phyloP scores from a whole-genome alignment of 2,888 invertebrate species.

The Epinotia demarniana region DNA sequence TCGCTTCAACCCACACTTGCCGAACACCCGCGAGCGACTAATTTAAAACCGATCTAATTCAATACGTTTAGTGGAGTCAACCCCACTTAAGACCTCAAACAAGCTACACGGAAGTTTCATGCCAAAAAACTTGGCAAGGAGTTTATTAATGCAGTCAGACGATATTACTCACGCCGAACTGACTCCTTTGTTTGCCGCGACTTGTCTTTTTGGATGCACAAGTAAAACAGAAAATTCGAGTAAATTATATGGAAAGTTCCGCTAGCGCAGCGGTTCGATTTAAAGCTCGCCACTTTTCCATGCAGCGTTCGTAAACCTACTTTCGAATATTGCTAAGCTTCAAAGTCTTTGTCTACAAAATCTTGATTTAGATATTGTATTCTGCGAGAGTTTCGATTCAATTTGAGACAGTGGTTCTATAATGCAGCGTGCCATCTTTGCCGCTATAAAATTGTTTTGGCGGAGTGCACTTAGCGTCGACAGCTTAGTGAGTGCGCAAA shows the following conservation, averaged over 20 bases:
- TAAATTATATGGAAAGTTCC: conserved; percentile 50
- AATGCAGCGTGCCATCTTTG: conserved; percentile 46
- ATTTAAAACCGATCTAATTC: background rate
- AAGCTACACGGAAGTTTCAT: conserved; percentile 61
- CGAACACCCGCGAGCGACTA: too few species aligned
- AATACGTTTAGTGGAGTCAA: conserved; percentile 39
- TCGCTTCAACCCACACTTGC: background rate
- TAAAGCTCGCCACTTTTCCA: conserved; percentile 35
- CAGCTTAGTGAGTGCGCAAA: conserved; percentile 54
- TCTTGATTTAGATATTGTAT: conserved; percentile 44
- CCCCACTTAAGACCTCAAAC: conserved; percentile 55
- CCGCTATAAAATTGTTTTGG: conserved; percentile 52
- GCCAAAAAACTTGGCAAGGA: conserved; percentile 74
- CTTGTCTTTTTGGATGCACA: conserved; percentile 55
- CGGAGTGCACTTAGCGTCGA: conserved; percentile 51
- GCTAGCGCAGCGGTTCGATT: conserved; percentile 38
- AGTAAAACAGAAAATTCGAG: conserved; percentile 57
- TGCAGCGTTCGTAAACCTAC: conserved; percentile 40
- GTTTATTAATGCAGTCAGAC: conserved; percentile 75
- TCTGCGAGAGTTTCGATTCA: conserved; percentile 41
- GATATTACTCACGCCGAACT: conserved; percentile 67
- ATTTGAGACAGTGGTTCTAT: conserved; percentile 43
- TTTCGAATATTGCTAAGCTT: conserved; percentile 43
- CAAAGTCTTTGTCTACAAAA: conserved; percentile 42
- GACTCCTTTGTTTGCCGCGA: conserved; percentile 64